phyloP scores from a whole-genome alignment of 2,888 invertebrate species.

The Diarsia rubi region DNA sequence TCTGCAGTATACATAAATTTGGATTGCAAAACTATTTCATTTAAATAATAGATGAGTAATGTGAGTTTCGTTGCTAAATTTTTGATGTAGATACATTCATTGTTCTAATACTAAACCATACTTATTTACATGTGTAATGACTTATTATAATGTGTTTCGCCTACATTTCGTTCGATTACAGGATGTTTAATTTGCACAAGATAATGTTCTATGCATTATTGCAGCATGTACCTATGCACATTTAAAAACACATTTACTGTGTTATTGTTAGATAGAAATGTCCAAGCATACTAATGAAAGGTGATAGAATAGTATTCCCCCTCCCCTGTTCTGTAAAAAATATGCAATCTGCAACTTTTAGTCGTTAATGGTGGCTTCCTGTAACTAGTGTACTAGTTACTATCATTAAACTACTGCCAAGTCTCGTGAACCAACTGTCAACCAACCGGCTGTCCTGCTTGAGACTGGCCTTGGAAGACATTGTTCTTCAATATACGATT shows the following conservation, averaged over 20 bases:
- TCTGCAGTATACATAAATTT: background rate
- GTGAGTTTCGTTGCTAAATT: constrained; percentile 7
- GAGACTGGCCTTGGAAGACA: background rate
- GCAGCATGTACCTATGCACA: constrained; percentile 23
- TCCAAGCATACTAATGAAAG: constrained; percentile 10
- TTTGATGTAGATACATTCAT: constrained; percentile 10
- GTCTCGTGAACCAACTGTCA: background rate
- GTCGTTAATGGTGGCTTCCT: background rate
- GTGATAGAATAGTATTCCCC: background rate
- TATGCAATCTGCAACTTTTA: constrained; percentile 33
- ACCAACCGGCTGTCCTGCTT: background rate
- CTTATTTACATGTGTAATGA: constrained; percentile 52
- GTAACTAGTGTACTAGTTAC: constrained; percentile 1
- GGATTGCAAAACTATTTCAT: background rate
- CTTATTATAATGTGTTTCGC: constrained; percentile 21
- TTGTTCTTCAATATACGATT: background rate
- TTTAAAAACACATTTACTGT: constrained; percentile 14
- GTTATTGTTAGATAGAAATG: constrained; percentile 3
- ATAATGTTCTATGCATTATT: constrained; percentile 13
- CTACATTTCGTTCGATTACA: constrained; percentile 25
- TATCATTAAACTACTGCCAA: background rate
- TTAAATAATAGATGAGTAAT: background rate
- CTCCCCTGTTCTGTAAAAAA: background rate
- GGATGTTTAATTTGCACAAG: constrained; percentile 36
- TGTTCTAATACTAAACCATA: constrained; percentile 13